These are phyloP conservation scores for Bombus soroeensis DNA, from an alignment of 1,140 invertebrate genomes.

Conservation along the genomic window DNA sequence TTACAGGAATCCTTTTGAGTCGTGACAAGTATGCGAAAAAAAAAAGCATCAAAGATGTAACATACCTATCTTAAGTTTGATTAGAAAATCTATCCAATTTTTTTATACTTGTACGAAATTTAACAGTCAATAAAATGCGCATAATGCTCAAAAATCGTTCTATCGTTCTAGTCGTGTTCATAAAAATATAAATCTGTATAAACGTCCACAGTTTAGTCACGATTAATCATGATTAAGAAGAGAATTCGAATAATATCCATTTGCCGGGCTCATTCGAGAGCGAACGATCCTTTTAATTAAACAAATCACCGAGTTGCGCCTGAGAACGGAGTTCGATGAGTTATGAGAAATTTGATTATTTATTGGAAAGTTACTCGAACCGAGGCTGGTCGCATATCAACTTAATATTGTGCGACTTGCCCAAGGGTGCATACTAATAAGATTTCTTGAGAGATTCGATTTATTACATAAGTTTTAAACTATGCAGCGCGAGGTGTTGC, in stretches of 20 bases:
- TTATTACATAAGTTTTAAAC: conserved; percentile 37
- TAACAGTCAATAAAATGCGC: no score
- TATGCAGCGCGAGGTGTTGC: conserved; percentile 34
- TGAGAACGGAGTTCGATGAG: conserved; percentile 6
- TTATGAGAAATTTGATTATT: conserved; percentile 26
- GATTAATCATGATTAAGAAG: neutral
- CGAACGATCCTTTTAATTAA: neutral
- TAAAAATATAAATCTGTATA: neutral
- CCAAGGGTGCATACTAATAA: conserved; percentile 30
- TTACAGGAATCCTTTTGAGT: no score
- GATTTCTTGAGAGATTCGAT: conserved; percentile 27
- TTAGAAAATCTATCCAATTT: no score
- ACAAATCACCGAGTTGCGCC: neutral
- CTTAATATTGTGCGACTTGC: conserved; percentile 37
- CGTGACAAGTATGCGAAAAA: no score
- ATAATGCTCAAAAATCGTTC: neutral
- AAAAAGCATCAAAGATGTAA: no score
- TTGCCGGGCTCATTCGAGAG: neutral
- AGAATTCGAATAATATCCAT: neutral
- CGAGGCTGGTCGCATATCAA: conserved; percentile 8
- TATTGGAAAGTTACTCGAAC: conserved; percentile 13
- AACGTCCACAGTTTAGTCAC: neutral
- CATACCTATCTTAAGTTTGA: no score
- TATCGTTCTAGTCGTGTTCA: neutral
- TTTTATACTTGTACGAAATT: no score